Conservation (phyloP, 2,797 vertebrate species). For the Macropodus opercularis region DNA sequence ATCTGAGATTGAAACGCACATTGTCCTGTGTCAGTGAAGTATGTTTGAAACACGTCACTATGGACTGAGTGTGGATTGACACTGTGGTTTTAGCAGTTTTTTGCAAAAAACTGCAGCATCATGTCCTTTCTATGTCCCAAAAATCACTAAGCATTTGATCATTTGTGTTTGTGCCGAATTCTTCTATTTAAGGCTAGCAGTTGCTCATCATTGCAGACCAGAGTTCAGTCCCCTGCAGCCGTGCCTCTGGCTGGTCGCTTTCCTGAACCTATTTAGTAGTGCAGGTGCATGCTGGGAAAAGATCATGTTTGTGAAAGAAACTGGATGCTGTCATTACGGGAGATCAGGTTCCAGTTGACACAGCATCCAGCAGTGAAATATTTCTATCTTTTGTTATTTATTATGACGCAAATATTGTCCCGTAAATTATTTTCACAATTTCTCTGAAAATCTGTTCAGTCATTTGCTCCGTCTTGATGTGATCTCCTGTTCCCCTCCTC, state of each 20-base stretch:
- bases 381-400: slow-evolving; percentile 4
- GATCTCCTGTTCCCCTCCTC: slow-evolving; percentile 30
- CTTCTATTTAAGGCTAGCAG: no score
- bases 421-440: slow-evolving; percentile 23
- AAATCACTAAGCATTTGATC: slow-evolving; percentile 17
- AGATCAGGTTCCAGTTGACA: slow-evolving; percentile 3
- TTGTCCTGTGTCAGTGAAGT: no score
- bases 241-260: slow-evolving; percentile 49
- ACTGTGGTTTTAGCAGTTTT: no score
- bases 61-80: no score
- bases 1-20: neutral
- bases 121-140: neutral
- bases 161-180: no score
- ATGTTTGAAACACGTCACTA: no score
- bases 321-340: no score
- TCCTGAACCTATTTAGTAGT: slow-evolving; percentile 45
- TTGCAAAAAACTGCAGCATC: no score
- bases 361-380: slow-evolving; percentile 5
- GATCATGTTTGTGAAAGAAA: slow-evolving; percentile 8
- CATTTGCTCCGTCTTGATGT: slow-evolving; percentile 18
- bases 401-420: slow-evolving; percentile 3
- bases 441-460: neutral
- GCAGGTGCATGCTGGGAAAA: slow-evolving; percentile 30
- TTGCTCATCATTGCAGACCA: slow-evolving; percentile 2
- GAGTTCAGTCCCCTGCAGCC: slow-evolving; percentile 43